Percentiles rank a stretch among this genome's conserved stretches.
These are phyloP conservation scores for Laticauda laticaudata DNA, from an alignment of 2,113 vertebrate species.

Conservation along the genomic window DNA sequence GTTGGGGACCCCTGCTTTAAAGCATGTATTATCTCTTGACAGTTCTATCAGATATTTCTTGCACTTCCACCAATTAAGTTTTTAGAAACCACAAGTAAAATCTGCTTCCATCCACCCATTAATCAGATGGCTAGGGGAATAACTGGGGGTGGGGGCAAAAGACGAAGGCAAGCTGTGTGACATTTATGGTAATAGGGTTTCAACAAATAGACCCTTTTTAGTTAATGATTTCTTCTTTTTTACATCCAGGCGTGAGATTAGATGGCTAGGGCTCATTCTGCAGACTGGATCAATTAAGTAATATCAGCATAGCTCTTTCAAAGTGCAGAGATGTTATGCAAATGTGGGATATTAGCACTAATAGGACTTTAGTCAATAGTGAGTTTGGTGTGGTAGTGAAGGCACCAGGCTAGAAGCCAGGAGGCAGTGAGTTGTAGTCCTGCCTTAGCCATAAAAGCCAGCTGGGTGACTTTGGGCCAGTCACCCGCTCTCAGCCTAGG, in stretches of 20 bases:
- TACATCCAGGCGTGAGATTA: conserved; percentile 37
- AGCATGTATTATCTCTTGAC: conserved; percentile 65
- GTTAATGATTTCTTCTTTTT: conserved; percentile 58
- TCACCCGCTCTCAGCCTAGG: neutral
- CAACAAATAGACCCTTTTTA: conserved; percentile 57
- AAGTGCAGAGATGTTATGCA: conserved; percentile 48
- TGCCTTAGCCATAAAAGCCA: neutral
- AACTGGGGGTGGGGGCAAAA: conserved; percentile 47
- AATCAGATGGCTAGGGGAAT: conserved; percentile 63
- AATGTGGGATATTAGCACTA: conserved; percentile 35
- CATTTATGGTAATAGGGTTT: conserved; percentile 71
- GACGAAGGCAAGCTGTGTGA: conserved; percentile 32
- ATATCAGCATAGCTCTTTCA: conserved; percentile 60
- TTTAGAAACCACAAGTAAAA: conserved; percentile 65
- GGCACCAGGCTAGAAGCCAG: neutral
- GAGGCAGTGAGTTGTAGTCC: neutral
- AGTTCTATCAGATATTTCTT: conserved; percentile 65
- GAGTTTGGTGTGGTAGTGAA: neutral
- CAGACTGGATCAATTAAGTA: conserved; percentile 60
- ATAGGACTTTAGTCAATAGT: conserved; percentile 35
- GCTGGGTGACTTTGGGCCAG: neutral
- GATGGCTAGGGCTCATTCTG: conserved; percentile 52
- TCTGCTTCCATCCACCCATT: conserved; percentile 56
- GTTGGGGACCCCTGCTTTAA: conserved; percentile 35
- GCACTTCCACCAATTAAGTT: conserved; percentile 64